Base-by-base conservation (phyloP, 30 jellyfish, hydroid and myxozoan genomes). In the Chrysaora quinquecirrha region DNA sequence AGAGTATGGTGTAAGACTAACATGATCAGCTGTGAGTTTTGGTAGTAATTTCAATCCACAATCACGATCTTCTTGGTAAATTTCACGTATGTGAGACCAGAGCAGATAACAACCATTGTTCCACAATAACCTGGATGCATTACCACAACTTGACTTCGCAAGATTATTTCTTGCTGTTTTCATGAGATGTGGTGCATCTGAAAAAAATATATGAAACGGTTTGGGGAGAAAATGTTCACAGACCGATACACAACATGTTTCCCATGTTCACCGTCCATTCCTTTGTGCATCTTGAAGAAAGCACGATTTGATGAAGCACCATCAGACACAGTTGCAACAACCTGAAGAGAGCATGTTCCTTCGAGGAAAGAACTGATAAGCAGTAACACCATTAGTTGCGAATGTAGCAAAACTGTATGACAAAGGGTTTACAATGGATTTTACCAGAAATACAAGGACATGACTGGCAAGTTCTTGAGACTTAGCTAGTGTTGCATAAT, bases 401-500 rank as follows among this genome's bases (percentile, higher is more conserved):
- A 73, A 85, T 3, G 87, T 32, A 0, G 85, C 93, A 64, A 72
- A 65, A 35, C 93, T 76, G 84, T 33, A 86, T 7, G 80, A 75
- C 64, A 72, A 35, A 20, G 85, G 96, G 61, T 66, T 87, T 3
- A 64, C 87, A 0, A 78, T 46, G 43, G 88, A 49, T 68, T 75
- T 77, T 34, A 78, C 82, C 20, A 87, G 74, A 60, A 87, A 87
- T 6, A 78, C 92, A 0, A 65, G 77, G 11, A 68, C 81, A 78
- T 76, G 96, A 30, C 88, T 72, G 1, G 96, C 86, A 28, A 75
- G 48, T 43, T 85, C 72, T 12, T 78, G 75, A 58, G 70, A 52
- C n/a, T 76, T 76, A 34, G 23, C 20, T 6, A 78, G 87, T 1
- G 96, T 71, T 28, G 70, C 79, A 76, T 35, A 64, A 49, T 76